phyloP scores from a whole-genome alignment of 2,797 vertebrate species.

The Trichosurus vulpecula region DNA sequence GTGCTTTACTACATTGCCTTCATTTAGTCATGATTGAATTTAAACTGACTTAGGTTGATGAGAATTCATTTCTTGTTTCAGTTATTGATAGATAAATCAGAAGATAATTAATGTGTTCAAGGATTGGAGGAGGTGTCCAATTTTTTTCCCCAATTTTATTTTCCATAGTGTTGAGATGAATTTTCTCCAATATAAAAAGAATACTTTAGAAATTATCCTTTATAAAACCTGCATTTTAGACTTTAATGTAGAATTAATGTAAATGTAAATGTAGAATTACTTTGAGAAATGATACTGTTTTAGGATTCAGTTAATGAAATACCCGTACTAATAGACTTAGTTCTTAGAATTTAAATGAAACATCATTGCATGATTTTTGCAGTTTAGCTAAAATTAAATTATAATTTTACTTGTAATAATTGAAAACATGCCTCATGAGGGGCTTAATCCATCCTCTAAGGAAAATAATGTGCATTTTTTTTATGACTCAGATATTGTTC shows the following conservation, averaged over 20 bases:
- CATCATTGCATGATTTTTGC: slow-evolving; percentile 47
- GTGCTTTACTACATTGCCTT: background rate
- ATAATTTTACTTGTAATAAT: slow-evolving; percentile 11
- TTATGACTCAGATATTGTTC: slow-evolving; percentile 92
- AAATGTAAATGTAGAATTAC: no score
- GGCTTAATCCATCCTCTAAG: slow-evolving; percentile 22
- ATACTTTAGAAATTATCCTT: background rate
- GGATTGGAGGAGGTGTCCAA: background rate
- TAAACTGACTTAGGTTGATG: background rate
- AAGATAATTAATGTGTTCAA: background rate
- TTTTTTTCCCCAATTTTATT: background rate
- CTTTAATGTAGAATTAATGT: no score
- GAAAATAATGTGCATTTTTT: slow-evolving; percentile 59
- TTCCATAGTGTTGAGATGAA: background rate
- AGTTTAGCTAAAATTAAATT: slow-evolving; percentile 10
- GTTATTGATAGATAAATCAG: background rate
- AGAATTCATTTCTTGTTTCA: background rate
- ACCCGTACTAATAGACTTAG: background rate
- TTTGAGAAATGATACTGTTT: background rate
- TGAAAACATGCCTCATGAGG: slow-evolving; percentile 12
- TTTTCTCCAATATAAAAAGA: background rate
- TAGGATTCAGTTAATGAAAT: background rate
- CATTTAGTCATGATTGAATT: background rate
- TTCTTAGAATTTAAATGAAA: slow-evolving; percentile 4
- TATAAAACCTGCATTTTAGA: background rate